Percentiles rank a stretch among this genome's conserved stretches.
phyloP scores from a whole-genome alignment of 2,797 vertebrate genomes.

The Muraenolepis orangiensis region DNA sequence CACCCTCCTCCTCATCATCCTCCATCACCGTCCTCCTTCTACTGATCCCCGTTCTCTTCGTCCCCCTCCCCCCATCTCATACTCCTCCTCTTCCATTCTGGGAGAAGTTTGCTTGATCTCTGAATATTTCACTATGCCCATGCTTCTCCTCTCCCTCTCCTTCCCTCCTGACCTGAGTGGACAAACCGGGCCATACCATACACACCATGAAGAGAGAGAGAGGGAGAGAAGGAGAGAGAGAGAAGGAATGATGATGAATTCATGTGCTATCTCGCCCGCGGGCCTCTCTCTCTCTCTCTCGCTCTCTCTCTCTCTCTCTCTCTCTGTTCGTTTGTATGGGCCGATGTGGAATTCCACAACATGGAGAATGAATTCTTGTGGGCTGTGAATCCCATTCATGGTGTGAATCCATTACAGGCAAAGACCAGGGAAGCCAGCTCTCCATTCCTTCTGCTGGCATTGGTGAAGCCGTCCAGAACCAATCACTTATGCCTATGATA shows the following conservation, averaged over 20 bases:
- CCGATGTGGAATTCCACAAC: conserved; percentile 40
- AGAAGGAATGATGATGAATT: not conserved
- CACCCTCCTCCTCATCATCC: not conserved
- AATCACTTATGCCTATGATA: not conserved
- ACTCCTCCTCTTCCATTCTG: not conserved
- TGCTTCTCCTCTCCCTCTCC: conserved; percentile 59
- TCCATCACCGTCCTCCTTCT: not conserved
- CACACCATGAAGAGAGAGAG: not conserved
- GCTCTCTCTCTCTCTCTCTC: not conserved
- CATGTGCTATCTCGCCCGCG: not conserved
- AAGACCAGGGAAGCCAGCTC: not conserved
- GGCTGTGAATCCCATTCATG: conserved; percentile 25
- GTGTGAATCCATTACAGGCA: not conserved
- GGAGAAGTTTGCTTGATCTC: conserved; percentile 42
- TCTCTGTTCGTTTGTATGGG: not conserved
- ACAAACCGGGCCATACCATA: not conserved
- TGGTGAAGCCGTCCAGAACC: not conserved
- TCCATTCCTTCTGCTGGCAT: not conserved
- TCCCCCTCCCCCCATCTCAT: not conserved
- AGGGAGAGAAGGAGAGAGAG: not conserved
- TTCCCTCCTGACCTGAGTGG: not conserved
- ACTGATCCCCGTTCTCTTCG: too few relatives aligned
- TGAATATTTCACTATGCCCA: conserved; percentile 78
- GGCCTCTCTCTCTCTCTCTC: not conserved
- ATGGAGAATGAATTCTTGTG: conserved; percentile 25